Percentiles rank a stretch among this genome's conserved stretches.
phyloP scores from a whole-genome alignment of 2,888 invertebrate genomes.

The Hydroisotoma schaefferi region DNA sequence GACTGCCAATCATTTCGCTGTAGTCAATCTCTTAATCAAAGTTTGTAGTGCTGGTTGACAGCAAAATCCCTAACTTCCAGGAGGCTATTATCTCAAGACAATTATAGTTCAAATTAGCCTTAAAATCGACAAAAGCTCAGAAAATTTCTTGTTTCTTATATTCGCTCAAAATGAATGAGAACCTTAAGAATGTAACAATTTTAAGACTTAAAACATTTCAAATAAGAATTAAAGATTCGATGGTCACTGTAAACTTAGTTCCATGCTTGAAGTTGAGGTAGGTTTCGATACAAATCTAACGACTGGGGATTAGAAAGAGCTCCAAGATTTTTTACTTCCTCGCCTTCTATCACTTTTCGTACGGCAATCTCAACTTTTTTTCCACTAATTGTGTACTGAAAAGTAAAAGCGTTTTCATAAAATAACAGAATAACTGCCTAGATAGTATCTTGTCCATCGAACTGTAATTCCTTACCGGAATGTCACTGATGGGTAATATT shows the following conservation, averaged over 20 bases:
- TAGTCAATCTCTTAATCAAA: no score
- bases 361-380: constrained; percentile 61
- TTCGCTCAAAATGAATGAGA: no score
- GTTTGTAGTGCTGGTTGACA: no score
- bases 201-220: no score
- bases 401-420: constrained; percentile 1
- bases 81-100: no score
- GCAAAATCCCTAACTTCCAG: no score
- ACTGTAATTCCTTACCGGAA: constrained; percentile 44
- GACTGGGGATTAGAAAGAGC: constrained; percentile 56
- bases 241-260: background rate
- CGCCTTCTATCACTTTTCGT: constrained; percentile 53
- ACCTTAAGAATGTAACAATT: no score
- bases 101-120: no score
- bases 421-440: background rate
- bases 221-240: background rate
- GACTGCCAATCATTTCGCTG: no score
- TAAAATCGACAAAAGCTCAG: no score
- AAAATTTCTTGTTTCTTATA: no score
- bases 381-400: constrained; percentile 58
- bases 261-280: constrained; percentile 50
- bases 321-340: constrained; percentile 54
- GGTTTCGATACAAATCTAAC: constrained; percentile 53
- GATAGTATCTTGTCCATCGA: background rate
- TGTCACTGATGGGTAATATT: constrained; percentile 51